phyloP scores from a whole-genome alignment of 2,113 vertebrate genomes.

The Noturus placidus region DNA sequence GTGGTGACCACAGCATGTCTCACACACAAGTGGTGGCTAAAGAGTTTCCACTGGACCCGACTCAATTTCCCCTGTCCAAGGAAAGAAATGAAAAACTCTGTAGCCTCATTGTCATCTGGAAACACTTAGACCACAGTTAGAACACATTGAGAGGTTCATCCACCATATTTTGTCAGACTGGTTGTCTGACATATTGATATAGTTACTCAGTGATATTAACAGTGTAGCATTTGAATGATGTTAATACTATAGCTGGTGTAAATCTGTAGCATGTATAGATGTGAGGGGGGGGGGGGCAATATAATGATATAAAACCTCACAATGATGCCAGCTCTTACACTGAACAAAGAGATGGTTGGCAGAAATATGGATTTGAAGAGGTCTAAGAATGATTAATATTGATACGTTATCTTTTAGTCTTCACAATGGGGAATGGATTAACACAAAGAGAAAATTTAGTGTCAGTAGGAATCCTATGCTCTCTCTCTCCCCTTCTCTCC shows the following conservation, averaged over 20 bases:
- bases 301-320: background rate
- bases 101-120: constrained; percentile 19
- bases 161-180: background rate
- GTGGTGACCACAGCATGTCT: constrained; percentile 31
- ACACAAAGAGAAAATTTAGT: background rate
- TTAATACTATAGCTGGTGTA: background rate
- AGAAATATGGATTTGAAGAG: background rate
- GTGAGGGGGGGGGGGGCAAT: too few relatives aligned
- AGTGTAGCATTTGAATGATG: background rate
- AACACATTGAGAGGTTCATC: constrained; percentile 14
- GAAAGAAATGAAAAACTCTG: background rate
- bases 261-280: background rate
- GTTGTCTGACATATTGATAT: background rate
- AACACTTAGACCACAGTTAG: constrained; percentile 16
- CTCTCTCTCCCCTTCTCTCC: background rate
- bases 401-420: background rate
- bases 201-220: background rate
- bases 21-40: constrained; percentile 26
- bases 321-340: background rate
- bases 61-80: constrained; percentile 14
- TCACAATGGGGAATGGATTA: background rate
- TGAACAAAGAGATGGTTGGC: background rate
- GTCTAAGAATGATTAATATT: background rate
- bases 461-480: background rate
- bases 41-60: constrained; percentile 21